Base-by-base conservation (phyloP, 2,113 vertebrate species). In the Oxyura jamaicensis region DNA sequence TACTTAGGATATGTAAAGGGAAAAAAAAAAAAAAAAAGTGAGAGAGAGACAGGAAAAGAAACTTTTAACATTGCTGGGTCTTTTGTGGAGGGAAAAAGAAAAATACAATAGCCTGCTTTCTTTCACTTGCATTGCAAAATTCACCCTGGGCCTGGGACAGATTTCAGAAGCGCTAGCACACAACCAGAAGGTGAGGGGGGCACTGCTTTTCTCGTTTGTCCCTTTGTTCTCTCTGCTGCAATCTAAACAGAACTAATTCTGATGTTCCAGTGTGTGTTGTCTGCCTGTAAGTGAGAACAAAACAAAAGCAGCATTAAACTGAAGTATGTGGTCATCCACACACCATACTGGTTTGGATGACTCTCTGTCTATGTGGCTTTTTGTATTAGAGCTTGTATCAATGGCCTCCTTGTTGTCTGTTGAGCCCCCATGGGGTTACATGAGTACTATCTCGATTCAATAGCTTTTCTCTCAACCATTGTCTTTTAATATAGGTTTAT, bases 361-460 rank as follows among this genome's bases (percentile, higher is more conserved):
- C 94, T 97, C 95, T 95, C 93, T n/a, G 88, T 93, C 96, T 97
- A 93, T 83, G 88, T 66, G 97, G 96, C 96, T 97, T 98, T 97
- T 97, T 87, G 97, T 92, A 90, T 82, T 84, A 97, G 89, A 76
- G 92, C 95, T 88, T 41, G 60, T 96, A 88, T 98, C 98, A 98
- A 98, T 98, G 94, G 98, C 66, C 71, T 97, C 97, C 98, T 98
- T 98, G 98, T 98, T 97, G 97, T 97, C 97, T 96, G 80, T 90
- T 68, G 92, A 72, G 93, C 97, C 98, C 98, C 97, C 89, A 29
- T 95, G 96, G 96, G 97, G 98, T 98, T 97, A 98, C 97, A 92
- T 96, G 97, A 98, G 97, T 97, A 95, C 98, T 98, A 97, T 97
- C 92, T 96, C 95, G 42, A 96, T 97, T 98, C 98, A 98, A 98